Evolutionary conservation across 2,113 vertebrate genomes (phyloP).

Genomic region (Chaetura pelagica): DNA sequence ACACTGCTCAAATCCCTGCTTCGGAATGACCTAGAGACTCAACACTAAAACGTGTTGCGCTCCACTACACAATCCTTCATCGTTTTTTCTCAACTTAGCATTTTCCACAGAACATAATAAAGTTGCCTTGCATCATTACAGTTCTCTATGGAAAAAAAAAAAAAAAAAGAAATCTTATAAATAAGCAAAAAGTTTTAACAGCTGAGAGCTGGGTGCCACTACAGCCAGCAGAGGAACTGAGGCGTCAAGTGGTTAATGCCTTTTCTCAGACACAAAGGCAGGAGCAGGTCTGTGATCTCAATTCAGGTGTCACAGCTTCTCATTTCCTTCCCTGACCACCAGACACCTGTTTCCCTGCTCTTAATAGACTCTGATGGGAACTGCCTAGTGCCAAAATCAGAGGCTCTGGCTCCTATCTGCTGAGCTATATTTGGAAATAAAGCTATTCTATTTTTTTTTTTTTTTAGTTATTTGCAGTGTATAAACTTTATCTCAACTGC

Average conservation of each 20-base stretch:
- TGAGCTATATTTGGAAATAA: neutral
- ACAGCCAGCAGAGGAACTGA: neutral
- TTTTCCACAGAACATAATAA: slow-evolving; percentile 47
- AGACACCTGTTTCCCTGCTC: slow-evolving; percentile 42
- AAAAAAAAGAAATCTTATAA: neutral
- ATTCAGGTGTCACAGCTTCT: slow-evolving; percentile 48
- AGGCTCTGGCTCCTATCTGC: neutral
- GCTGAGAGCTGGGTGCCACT: neutral
- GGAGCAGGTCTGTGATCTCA: slow-evolving; percentile 39
- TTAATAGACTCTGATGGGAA: slow-evolving; percentile 36
- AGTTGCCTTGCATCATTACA: slow-evolving; percentile 42
- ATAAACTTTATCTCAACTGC: slow-evolving; percentile 13
- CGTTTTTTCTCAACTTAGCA: neutral
- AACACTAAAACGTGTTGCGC: neutral
- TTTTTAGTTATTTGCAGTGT: neutral
- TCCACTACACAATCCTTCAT: slow-evolving; percentile 43
- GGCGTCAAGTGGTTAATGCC: slow-evolving; percentile 9
- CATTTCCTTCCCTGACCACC: slow-evolving; percentile 27
- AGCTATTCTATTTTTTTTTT: neutral
- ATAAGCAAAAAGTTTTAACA: slow-evolving; percentile 32
- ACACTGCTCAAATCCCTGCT: slow-evolving; percentile 48
- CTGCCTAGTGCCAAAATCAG: slow-evolving; percentile 11
- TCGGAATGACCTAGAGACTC: slow-evolving; percentile 57
- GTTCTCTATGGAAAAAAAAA: neutral
- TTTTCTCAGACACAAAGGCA: slow-evolving; percentile 23